Base-by-base conservation (phyloP, 1,140 invertebrate genomes). In the Oscheius sp. region DNA sequence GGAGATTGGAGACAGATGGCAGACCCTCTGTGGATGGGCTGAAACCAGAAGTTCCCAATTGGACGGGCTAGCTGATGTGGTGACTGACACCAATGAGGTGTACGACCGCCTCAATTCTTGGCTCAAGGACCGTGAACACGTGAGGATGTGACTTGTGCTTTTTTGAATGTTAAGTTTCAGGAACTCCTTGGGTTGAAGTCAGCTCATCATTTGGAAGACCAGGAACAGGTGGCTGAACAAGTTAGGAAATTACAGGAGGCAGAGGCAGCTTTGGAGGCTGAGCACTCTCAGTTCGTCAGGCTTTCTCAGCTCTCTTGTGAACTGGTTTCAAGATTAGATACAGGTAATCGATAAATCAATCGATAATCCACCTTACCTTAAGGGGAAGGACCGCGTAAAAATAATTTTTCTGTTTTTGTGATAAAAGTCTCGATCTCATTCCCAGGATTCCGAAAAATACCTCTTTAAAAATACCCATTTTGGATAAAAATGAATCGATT, bases 291-390 rank as follows among this genome's bases (percentile, higher is more conserved):
- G 35, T 82, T 82, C 64, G 82, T 83, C 13, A 45, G 76, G 18
- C 64, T 82, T 2, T 84, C 82, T 7, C 82, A 77, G 36, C 32
- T 84, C 7, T 78, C 64, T 38, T 84, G 45, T 28, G 79, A 81
- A 58, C 75, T 82, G 13, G 76, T 73, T 2, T 59, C 58, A 20
- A 38, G 78, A 34, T 74, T 74, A 46, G 77, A 80, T 26, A 42
- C 46, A 1, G 67, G 32, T 18, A 76, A 76, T 52, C n/a, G n/a
- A n/a, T n/a, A n/a, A n/a, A n/a, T n/a, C n/a, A n/a, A n/a, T n/a
- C n/a, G n/a, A n/a, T n/a, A n/a, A n/a, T n/a, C n/a, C n/a, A n/a
- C n/a, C n/a, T n/a, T n/a, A n/a, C n/a, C n/a, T n/a, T n/a, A n/a
- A n/a, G n/a, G n/a, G n/a, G n/a, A n/a, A n/a, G n/a, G n/a, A n/a